These are phyloP conservation scores for Pollenia labialis DNA, from an alignment of 2,888 invertebrate species.

Conservation along the genomic window DNA sequence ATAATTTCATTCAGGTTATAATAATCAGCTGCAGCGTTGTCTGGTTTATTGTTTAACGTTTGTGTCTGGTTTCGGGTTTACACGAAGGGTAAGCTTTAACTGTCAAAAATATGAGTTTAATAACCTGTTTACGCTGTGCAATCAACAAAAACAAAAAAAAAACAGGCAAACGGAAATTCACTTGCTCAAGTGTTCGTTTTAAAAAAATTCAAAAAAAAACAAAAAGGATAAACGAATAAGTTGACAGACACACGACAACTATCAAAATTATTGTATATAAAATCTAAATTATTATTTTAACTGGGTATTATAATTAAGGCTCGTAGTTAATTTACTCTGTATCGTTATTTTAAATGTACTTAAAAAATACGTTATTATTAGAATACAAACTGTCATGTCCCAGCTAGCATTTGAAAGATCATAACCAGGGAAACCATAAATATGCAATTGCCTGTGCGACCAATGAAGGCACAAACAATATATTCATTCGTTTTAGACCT, in stretches of 20 bases:
- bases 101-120: constrained; percentile 38
- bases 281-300: too few relatives aligned
- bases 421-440: too few relatives aligned
- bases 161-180: constrained; percentile 1
- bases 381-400: too few relatives aligned
- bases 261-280: background rate
- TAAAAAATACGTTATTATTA: too few relatives aligned
- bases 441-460: too few relatives aligned
- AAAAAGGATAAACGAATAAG: background rate
- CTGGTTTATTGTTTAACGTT: background rate
- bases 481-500: too few relatives aligned
- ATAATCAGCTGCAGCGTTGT: constrained; percentile 36
- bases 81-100: constrained; percentile 74
- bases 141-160: background rate
- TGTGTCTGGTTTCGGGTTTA: constrained; percentile 30
- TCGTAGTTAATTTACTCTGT: too few relatives aligned
- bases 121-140: constrained; percentile 54
- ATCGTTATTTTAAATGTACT: too few relatives aligned
- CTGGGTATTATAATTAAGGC: too few relatives aligned
- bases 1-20: constrained; percentile 2
- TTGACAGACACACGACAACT: constrained; percentile 13
- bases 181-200: constrained; percentile 21
- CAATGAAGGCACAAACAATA: too few relatives aligned
- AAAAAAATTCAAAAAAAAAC: background rate
- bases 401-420: too few relatives aligned